Base-by-base conservation (phyloP, 1,140 invertebrate genomes). In the Drosophila jambulina region DNA sequence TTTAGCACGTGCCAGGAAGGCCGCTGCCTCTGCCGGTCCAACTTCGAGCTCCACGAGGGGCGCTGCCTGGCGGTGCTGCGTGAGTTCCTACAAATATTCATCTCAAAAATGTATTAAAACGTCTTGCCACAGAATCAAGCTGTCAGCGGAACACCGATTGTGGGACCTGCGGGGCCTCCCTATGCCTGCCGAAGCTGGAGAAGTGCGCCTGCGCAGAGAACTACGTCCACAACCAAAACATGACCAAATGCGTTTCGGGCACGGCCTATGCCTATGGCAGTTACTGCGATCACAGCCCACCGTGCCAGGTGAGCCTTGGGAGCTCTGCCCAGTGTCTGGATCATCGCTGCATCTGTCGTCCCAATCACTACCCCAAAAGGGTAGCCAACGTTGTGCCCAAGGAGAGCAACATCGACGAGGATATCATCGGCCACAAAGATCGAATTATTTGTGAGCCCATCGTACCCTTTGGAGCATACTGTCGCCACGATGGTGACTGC, bases 1-100 rank as follows among this genome's bases (percentile, higher is more conserved):
- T 87, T 78, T 25, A 78, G 82, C 36, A 38, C 75, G 13, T 92
- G 91, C 23, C 9, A 27, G 42, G 3, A 57, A 32, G 13, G 60
- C 8, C 70, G 19, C 15, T 92, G 91, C 54, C 32, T 68, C 5
- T 92, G 91, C 56, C 71, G 65, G 27, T n/a, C 51, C 0, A 23
- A 69, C 9, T 91, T 90, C 29, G 72, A 81, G 13, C n/a, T 13
- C 13, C 68, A 90, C n/a, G 12, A 57, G 19, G 75, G 75, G n/a
- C 58, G 34, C 21, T 91, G 90, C 45, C 32, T 77, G n/a, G 76
- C 80, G 1, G 49, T 74, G 1, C 51, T 91, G 9, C 57, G 90
- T 91, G 53, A 76, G 75, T 48, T 21, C 2, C 12, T 7, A 13
- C 5, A 13, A 45, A 43, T 36, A 3, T 21, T 6, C 21, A 45